Percentiles rank a stretch among this genome's conserved stretches.
phyloP scores from a whole-genome alignment of 1,140 invertebrate genomes.

The Halictus rubicundus region DNA sequence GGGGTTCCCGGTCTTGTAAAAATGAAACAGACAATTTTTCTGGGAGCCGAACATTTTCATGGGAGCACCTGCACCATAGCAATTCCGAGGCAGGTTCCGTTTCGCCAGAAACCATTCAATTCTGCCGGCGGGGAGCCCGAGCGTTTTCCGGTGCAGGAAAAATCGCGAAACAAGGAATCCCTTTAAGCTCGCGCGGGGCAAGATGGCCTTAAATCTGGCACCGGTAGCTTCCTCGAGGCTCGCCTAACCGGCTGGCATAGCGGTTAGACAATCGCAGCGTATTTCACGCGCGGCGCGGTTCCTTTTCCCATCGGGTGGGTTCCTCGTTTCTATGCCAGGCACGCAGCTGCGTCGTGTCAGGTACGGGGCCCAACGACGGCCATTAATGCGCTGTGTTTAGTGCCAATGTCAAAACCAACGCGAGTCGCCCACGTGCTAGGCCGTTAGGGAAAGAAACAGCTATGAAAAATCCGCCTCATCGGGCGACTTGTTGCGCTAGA shows the following conservation, averaged over 20 bases:
- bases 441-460: neutral
- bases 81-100: too few relatives aligned
- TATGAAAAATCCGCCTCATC: conserved; percentile 37
- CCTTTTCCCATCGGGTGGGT: neutral
- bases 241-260: neutral
- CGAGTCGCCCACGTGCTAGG: conserved; percentile 53
- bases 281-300: neutral
- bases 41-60: too few relatives aligned
- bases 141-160: neutral
- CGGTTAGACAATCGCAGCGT: neutral
- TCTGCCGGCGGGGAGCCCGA: too few relatives aligned
- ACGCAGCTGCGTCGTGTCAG: conserved; percentile 20
- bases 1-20: too few relatives aligned
- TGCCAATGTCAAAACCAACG: conserved; percentile 61
- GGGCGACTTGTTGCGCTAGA: conserved; percentile 51
- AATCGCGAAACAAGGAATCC: neutral
- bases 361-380: conserved; percentile 34
- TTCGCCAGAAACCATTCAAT: too few relatives aligned
- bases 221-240: neutral
- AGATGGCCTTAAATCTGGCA: too few relatives aligned
- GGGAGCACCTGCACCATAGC: too few relatives aligned
- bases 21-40: too few relatives aligned
- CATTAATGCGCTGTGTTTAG: conserved; percentile 49
- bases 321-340: neutral
- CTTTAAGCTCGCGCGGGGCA: too few relatives aligned